A percentile compares a stretch with the other conserved stretches of the same genome.
These are phyloP conservation scores for Vollenhovia emeryi DNA, from an alignment of 1,140 invertebrate genomes.

Conservation along the genomic window DNA sequence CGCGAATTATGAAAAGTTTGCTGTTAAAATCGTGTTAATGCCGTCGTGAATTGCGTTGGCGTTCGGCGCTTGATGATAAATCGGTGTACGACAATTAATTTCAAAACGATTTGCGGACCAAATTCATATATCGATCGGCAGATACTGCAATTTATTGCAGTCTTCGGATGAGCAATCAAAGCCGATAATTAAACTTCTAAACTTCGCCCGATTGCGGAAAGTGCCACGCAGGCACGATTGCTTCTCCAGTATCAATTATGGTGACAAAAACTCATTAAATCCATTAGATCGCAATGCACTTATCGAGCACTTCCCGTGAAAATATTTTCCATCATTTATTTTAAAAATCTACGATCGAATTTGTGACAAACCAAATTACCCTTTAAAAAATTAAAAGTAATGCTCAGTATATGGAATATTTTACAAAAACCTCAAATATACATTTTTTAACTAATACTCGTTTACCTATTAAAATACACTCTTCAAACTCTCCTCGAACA, in stretches of 20 bases:
- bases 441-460: background rate
- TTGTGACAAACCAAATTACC: background rate
- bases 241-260: conserved; percentile 69
- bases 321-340: conserved; percentile 9
- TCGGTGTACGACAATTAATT: conserved; percentile 48
- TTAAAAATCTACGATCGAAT: background rate
- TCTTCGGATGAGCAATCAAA: conserved; percentile 68
- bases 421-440: background rate
- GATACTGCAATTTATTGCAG: conserved; percentile 66
- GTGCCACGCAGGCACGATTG: conserved; percentile 70
- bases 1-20: conserved; percentile 8
- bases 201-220: conserved; percentile 71
- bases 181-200: conserved; percentile 77
- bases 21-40: conserved; percentile 17
- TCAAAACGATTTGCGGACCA: conserved; percentile 34
- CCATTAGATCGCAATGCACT: conserved; percentile 67
- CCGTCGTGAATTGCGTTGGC: background rate
- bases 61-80: conserved; percentile 6
- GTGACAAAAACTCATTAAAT: conserved; percentile 72
- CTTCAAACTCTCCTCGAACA: background rate
- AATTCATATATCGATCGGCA: conserved; percentile 54
- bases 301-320: conserved; percentile 30
- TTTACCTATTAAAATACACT: background rate
- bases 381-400: background rate
- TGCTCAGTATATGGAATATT: background rate